Percentiles rank a stretch among this genome's conserved stretches.
These are phyloP conservation scores for Drosophila villosipedis DNA, from an alignment of 2,888 invertebrate species.

Conservation along the genomic window DNA sequence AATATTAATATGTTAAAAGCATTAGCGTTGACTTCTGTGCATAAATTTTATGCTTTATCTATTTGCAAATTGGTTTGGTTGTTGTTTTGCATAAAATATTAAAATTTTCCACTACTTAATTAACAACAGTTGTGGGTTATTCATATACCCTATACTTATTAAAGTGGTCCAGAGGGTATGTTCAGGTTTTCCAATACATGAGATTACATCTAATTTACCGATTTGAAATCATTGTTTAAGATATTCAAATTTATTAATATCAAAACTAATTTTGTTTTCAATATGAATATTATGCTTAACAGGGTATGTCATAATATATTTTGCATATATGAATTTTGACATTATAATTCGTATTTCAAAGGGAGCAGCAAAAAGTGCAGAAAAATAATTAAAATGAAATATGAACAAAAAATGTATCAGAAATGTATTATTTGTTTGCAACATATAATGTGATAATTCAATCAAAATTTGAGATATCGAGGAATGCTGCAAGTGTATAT, in stretches of 20 bases:
- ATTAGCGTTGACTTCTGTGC: constrained; percentile 58
- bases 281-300: not conserved
- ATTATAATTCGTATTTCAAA: constrained; percentile 1
- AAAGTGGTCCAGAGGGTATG: not conserved
- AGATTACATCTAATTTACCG: not conserved
- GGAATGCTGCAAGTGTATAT: not conserved
- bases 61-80: constrained; percentile 17
- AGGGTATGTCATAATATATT: constrained; percentile 2
- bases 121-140: constrained; percentile 20
- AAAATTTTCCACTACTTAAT: constrained; percentile 35
- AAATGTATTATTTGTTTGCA: constrained; percentile 33
- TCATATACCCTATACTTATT: constrained; percentile 1
- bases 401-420: constrained; percentile 26
- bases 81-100: constrained; percentile 35
- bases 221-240: not conserved
- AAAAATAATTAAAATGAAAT: constrained; percentile 46
- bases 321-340: not conserved
- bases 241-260: not conserved
- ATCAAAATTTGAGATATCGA: constrained; percentile 58
- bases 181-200: not conserved
- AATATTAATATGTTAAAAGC: constrained; percentile 30
- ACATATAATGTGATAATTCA: constrained; percentile 70
- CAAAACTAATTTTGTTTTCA: no score
- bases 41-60: constrained; percentile 56
- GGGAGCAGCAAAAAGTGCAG: constrained; percentile 31